These are phyloP conservation scores for Podabrus alpinus DNA, from an alignment of 2,888 invertebrate genomes.

Conservation along the genomic window DNA sequence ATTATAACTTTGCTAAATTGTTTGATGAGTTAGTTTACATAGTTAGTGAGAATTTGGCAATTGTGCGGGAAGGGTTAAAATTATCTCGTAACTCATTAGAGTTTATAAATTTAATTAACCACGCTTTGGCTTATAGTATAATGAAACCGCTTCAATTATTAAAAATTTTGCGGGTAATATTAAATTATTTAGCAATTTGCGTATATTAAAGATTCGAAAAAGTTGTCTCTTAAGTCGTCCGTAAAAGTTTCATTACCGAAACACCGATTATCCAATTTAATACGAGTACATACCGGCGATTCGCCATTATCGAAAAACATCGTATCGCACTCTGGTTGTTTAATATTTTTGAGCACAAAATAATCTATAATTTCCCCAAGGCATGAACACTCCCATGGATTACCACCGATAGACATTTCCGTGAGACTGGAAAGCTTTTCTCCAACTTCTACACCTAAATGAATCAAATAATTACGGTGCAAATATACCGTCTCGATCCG, in stretches of 20 bases:
- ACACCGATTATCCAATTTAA: neutral
- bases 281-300: slow-evolving; percentile 14
- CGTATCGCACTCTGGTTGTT: slow-evolving; percentile 17
- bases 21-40: slow-evolving; percentile 16
- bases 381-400: slow-evolving; percentile 33
- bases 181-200: slow-evolving; percentile 1
- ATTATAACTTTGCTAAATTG: neutral
- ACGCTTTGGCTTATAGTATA: neutral
- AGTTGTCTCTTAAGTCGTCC: neutral
- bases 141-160: neutral
- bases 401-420: slow-evolving; percentile 27
- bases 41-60: neutral
- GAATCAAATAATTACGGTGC: slow-evolving; percentile 15
- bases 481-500: neutral
- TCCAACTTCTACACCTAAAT: neutral
- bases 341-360: slow-evolving; percentile 1
- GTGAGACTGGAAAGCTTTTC: slow-evolving; percentile 8
- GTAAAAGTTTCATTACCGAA: slow-evolving; percentile 10
- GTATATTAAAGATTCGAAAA: neutral
- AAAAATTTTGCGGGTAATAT: neutral
- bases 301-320: slow-evolving; percentile 9
- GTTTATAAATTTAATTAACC: slow-evolving; percentile 12
- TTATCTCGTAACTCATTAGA: neutral
- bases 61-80: neutral
- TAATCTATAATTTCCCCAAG: slow-evolving; percentile 9